Evolutionary conservation across 2,113 vertebrate species (phyloP), one percentile per base, ranked within the genome.

Genomic region (Salvator merianae): DNA sequence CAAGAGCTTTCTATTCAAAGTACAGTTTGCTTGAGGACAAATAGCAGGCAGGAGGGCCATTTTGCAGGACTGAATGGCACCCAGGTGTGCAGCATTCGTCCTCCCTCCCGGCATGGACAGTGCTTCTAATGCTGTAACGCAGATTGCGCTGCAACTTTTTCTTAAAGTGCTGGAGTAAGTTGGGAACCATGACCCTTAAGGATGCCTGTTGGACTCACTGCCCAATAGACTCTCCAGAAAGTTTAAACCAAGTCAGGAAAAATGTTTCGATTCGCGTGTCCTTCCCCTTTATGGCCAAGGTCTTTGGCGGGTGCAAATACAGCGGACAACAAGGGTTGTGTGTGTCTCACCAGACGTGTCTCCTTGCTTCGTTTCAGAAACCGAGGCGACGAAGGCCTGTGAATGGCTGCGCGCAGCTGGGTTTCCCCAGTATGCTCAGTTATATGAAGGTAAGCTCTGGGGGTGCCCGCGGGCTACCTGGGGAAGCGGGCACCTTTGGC

Each of bases 351-450:
- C 81, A 90, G 34, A 8, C 62, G 16, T 38, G 1, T 55, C 73
- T 22, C 70, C 88, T 86, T 90, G 88, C 70, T 94, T 53, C 84
- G 85, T 88, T 94, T 24, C 95, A 98, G 97, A 98, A 91, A 86
- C 87, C 0, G 96, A 98, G 95, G 97, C 97, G 87, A 97, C 96
- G 95, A 96, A 96, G 87, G 97, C 97, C 1, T 98, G 97, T 3
- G 96, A 95, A 24, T 98, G 97, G 97, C 96, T 98, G 69, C 94
- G 97, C 28, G 97, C 97, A 0, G 96, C 97, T 0, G 97, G 97
- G n/a, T 98, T 97, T 90, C 97, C 97, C 9, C 97, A 97, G 92
- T 97, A 98, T 79, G 97, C 96, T 68, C 97, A 98, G 91, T 96
- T 97, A 63, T 98, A 97, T 1, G 97, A 98, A 97, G 97, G 97